phyloP scores from a whole-genome alignment of 2,113 vertebrate species.

The Mesoclemmys tuberculata region DNA sequence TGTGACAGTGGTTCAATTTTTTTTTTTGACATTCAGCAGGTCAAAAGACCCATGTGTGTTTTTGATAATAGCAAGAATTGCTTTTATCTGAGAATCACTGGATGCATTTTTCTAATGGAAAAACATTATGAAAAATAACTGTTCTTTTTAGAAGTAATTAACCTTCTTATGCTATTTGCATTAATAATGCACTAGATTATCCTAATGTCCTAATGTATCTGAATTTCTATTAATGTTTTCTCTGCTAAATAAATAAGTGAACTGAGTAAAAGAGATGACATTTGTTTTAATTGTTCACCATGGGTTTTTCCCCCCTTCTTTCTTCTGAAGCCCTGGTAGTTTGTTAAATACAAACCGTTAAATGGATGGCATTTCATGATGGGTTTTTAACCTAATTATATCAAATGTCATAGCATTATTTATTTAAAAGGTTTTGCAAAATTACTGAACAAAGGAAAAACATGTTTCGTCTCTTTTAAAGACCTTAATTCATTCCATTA shows the following conservation, averaged over 20 bases:
- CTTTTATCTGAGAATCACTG: conserved; percentile 54
- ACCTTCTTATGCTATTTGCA: conserved; percentile 73
- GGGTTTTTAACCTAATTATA: conserved; percentile 77
- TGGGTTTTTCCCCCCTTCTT: not conserved
- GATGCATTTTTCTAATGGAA: conserved; percentile 52
- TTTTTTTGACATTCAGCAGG: conserved; percentile 34
- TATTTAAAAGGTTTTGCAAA: conserved; percentile 69
- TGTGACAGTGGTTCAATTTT: conserved; percentile 8
- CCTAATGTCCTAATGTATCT: conserved; percentile 68
- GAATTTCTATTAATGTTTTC: conserved; percentile 74
- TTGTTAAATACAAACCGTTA: conserved; percentile 71
- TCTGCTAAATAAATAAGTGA: conserved; percentile 74
- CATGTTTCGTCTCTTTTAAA: conserved; percentile 33
- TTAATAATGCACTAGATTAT: conserved; percentile 76
- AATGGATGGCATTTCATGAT: conserved; percentile 72
- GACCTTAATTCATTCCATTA: conserved; percentile 58
- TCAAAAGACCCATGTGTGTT: conserved; percentile 42
- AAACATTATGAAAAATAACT: conserved; percentile 58
- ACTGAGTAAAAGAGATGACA: conserved; percentile 65
- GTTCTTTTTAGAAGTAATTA: conserved; percentile 78
- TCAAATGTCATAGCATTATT: conserved; percentile 74
- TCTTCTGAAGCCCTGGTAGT: conserved; percentile 48
- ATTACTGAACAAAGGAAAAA: conserved; percentile 33
- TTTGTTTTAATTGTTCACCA: conserved; percentile 74
- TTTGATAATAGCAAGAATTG: not conserved